Conservation (phyloP, 2,113 vertebrate species). For the Sorex fumeus region DNA sequence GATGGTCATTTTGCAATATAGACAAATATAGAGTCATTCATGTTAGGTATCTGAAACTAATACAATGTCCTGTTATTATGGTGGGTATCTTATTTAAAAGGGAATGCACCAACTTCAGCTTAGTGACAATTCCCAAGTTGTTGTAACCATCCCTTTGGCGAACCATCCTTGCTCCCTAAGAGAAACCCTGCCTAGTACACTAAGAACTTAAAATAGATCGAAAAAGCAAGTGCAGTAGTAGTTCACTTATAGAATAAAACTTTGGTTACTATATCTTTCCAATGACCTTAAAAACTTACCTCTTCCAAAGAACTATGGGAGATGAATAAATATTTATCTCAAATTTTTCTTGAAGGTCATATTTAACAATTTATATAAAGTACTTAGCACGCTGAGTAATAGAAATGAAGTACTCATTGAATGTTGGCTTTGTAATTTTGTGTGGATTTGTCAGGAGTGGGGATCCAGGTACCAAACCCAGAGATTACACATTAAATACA, state of each 20-base stretch:
- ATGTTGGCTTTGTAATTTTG: background rate
- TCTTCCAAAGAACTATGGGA: background rate
- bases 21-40: background rate
- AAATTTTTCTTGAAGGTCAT: background rate
- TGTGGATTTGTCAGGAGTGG: no score
- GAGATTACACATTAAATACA: no score
- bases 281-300: background rate
- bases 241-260: background rate
- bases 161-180: background rate
- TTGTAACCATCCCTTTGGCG: background rate
- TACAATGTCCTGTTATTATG: background rate
- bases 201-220: background rate
- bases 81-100: background rate
- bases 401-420: conserved; percentile 66
- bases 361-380: background rate
- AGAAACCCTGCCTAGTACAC: background rate
- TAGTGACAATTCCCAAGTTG: background rate
- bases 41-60: background rate
- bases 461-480: no score
- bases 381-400: conserved; percentile 32
- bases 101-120: no score
- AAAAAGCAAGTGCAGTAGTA: background rate
- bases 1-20: background rate
- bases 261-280: no score
- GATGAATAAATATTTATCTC: background rate